Conservation (phyloP, 2,113 vertebrate genomes). For the Pygoscelis adeliae region DNA sequence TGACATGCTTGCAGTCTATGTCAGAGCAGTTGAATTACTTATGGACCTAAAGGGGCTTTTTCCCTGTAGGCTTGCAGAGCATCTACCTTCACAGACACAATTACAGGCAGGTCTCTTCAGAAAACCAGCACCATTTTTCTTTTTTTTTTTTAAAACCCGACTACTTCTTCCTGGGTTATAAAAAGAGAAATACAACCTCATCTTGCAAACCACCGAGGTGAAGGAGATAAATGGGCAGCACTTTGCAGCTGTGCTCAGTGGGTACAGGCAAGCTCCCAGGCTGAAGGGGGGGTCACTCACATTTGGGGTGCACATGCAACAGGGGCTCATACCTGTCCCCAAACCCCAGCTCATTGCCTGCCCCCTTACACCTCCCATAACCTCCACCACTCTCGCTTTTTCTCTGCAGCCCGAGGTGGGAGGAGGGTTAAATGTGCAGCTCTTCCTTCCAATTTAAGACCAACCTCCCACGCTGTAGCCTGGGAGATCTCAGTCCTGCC, state of each 20-base stretch:
- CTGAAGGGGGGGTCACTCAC: no score
- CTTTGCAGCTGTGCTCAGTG: not conserved
- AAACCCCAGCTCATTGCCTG: rapidly evolving
- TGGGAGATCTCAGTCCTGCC: not conserved
- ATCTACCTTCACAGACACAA: not conserved
- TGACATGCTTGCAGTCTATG: not conserved
- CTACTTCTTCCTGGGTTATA: not conserved
- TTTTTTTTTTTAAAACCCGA: not conserved
- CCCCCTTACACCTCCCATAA: not conserved
- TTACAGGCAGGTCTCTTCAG: not conserved
- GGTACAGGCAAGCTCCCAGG: not conserved
- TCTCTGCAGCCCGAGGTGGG: not conserved
- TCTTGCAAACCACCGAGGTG: not conserved
- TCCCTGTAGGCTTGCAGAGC: not conserved
- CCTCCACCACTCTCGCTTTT: no score
- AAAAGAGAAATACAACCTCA: not conserved
- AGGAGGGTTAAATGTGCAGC: not conserved
- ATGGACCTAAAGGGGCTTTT: not conserved
- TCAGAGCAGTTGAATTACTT: not conserved
- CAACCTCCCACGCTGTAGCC: not conserved
- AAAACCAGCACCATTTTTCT: not conserved
- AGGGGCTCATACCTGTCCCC: rapidly evolving
- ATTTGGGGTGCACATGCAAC: rapidly evolving
- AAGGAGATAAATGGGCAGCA: not conserved
- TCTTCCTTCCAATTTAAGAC: not conserved